A percentile compares a stretch with the other conserved stretches of the same genome.
These are phyloP conservation scores for Dryobotodes eremita DNA, from an alignment of 2,888 invertebrate species.

Conservation along the genomic window DNA sequence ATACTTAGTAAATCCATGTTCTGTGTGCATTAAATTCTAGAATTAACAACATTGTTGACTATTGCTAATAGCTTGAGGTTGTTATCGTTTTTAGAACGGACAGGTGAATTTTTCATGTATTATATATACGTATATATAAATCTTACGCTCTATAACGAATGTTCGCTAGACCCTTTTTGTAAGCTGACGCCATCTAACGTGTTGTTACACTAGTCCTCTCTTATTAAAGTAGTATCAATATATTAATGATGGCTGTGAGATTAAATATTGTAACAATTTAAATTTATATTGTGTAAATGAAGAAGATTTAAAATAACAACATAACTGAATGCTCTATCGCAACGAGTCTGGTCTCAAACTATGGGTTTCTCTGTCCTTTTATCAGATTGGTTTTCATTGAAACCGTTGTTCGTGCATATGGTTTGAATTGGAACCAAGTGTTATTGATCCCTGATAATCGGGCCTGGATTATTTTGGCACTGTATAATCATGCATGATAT, in stretches of 20 bases:
- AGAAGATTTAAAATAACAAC: slow-evolving; percentile 83
- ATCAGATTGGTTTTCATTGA: slow-evolving; percentile 59
- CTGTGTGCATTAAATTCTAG: slow-evolving; percentile 89
- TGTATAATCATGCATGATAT: slow-evolving; percentile 65
- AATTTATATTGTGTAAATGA: slow-evolving; percentile 90
- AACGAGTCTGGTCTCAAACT: slow-evolving; percentile 75
- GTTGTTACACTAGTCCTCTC: slow-evolving; percentile 89
- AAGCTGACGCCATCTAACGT: slow-evolving; percentile 89
- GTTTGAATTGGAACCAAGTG: slow-evolving; percentile 54
- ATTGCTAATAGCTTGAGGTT: slow-evolving; percentile 91
- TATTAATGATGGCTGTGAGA: slow-evolving; percentile 91
- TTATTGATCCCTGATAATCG: slow-evolving; percentile 55
- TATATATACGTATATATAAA: slow-evolving; percentile 73
- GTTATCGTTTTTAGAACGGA: slow-evolving; percentile 90
- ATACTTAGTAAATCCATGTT: slow-evolving; percentile 84
- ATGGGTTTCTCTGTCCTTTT: slow-evolving; percentile 59
- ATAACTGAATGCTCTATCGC: slow-evolving; percentile 80
- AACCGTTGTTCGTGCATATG: slow-evolving; percentile 46
- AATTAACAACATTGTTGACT: slow-evolving; percentile 90
- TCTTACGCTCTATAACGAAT: slow-evolving; percentile 86
- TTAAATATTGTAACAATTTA: slow-evolving; percentile 90
- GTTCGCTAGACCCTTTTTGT: slow-evolving; percentile 89
- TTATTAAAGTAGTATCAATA: slow-evolving; percentile 91
- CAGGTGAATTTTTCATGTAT: slow-evolving; percentile 90
- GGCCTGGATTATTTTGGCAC: slow-evolving; percentile 66